phyloP scores from a whole-genome alignment of 1,140 invertebrate genomes.

The silkworm (Bombyx mori) region DNA sequence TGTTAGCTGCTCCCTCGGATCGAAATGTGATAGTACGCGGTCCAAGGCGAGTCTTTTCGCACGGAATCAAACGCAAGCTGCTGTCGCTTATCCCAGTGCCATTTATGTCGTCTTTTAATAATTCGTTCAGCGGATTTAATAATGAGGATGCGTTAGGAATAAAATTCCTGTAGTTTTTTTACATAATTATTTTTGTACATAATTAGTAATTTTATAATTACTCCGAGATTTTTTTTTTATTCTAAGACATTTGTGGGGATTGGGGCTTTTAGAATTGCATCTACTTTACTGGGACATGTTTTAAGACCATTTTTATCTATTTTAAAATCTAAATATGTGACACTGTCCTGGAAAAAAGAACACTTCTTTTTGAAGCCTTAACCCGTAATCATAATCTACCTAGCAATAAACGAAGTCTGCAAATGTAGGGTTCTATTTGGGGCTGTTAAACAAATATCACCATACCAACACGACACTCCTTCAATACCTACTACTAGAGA shows the following conservation, averaged over 20 bases:
- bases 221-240: slow-evolving; percentile 57
- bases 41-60: slow-evolving; percentile 25
- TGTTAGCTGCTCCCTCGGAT: slow-evolving; percentile 31
- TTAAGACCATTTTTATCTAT: slow-evolving; percentile 36
- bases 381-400: slow-evolving; percentile 14
- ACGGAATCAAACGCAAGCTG: slow-evolving; percentile 21
- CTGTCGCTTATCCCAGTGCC: slow-evolving; percentile 18
- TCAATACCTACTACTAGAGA: no score
- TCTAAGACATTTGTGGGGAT: slow-evolving; percentile 38
- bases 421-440: slow-evolving; percentile 23
- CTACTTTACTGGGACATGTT: slow-evolving; percentile 48
- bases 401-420: slow-evolving; percentile 22
- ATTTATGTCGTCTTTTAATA: slow-evolving; percentile 21
- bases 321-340: slow-evolving; percentile 47
- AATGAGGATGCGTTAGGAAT: slow-evolving; percentile 40
- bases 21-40: slow-evolving; percentile 39
- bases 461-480: no score
- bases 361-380: slow-evolving; percentile 35
- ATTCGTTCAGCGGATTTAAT: slow-evolving; percentile 33
- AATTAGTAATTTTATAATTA: slow-evolving; percentile 24
- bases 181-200: no score
- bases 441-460: no score
- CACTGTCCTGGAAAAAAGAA: slow-evolving; percentile 30
- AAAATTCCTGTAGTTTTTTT: slow-evolving; percentile 44
- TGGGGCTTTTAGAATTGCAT: slow-evolving; percentile 35